Conservation (phyloP, 2,888 invertebrate species). For the Amphiduros pacificus region DNA sequence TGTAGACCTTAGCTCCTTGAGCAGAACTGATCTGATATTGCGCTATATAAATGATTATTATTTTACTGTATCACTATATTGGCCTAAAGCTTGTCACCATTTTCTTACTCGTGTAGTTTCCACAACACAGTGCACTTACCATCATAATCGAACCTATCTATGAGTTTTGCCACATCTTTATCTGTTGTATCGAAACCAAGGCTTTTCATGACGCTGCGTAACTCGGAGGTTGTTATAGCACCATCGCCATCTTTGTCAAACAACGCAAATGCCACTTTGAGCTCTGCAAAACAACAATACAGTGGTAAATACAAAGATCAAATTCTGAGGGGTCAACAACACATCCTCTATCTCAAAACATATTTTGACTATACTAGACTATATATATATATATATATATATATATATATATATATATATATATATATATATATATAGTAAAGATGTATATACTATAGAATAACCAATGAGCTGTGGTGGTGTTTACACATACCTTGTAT, state of each 20-base stretch:
- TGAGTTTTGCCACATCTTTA: conserved; percentile 23
- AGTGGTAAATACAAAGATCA: too few relatives aligned
- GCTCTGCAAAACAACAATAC: conserved; percentile 18
- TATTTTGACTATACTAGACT: background rate
- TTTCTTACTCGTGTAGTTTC: too few relatives aligned
- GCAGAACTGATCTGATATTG: too few relatives aligned
- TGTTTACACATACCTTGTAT: conserved; percentile 10
- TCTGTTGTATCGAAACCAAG: conserved; percentile 26
- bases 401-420: background rate
- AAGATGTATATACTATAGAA: background rate
- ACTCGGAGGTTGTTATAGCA: conserved; percentile 25
- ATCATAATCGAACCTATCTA: conserved; percentile 26
- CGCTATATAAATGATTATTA: too few relatives aligned
- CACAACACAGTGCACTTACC: conserved; percentile 14
- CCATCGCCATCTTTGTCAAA: conserved; percentile 32
- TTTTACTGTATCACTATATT: too few relatives aligned
- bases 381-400: background rate
- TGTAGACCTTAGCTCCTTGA: too few relatives aligned
- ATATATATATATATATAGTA: background rate
- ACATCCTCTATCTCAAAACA: background rate
- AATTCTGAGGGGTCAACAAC: too few relatives aligned
- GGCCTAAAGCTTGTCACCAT: too few relatives aligned
- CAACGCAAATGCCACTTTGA: conserved; percentile 27
- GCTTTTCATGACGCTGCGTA: conserved; percentile 24
- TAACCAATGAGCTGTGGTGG: too few relatives aligned